A percentile compares a stretch with the other conserved stretches of the same genome.
Evolutionary conservation across 2,113 vertebrate genomes (phyloP).

Genomic region (Varanus komodoensis): DNA sequence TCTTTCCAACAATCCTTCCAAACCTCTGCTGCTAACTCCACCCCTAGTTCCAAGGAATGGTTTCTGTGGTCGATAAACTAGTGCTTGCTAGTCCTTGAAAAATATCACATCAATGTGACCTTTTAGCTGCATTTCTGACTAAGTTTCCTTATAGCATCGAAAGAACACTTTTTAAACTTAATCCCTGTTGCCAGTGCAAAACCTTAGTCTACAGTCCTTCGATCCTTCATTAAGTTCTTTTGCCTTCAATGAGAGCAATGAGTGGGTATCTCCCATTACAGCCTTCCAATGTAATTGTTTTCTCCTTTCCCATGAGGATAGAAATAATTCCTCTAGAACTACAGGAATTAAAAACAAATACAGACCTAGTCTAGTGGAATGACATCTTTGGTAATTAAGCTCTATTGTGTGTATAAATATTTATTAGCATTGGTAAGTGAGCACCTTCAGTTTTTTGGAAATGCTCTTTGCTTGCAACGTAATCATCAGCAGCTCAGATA

Average conservation of each 20-base stretch:
- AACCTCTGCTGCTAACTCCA: neutral
- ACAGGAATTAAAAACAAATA: neutral
- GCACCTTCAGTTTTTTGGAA: conserved; percentile 3
- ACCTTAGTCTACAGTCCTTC: neutral
- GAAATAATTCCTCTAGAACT: neutral
- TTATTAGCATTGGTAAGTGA: conserved; percentile 8
- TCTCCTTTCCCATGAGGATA: neutral
- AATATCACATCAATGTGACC: neutral
- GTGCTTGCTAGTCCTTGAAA: neutral
- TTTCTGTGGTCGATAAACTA: neutral
- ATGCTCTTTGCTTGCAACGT: neutral
- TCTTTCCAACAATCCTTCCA: neutral
- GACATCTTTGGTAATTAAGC: conserved; percentile 18
- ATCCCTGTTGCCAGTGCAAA: neutral
- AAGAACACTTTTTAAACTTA: neutral
- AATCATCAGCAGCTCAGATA: neutral
- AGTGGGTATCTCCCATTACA: neutral
- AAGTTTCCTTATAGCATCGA: neutral
- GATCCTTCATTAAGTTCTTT: neutral
- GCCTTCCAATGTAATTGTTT: neutral
- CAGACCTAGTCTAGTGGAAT: neutral
- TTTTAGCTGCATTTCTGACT: neutral
- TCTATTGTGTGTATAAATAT: conserved; percentile 19
- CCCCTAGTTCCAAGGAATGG: neutral
- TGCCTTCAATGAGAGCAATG: neutral